A percentile compares a stretch with the other conserved stretches of the same genome.
phyloP scores from a whole-genome alignment of 2,888 invertebrate species.

The Apamea monoglypha region DNA sequence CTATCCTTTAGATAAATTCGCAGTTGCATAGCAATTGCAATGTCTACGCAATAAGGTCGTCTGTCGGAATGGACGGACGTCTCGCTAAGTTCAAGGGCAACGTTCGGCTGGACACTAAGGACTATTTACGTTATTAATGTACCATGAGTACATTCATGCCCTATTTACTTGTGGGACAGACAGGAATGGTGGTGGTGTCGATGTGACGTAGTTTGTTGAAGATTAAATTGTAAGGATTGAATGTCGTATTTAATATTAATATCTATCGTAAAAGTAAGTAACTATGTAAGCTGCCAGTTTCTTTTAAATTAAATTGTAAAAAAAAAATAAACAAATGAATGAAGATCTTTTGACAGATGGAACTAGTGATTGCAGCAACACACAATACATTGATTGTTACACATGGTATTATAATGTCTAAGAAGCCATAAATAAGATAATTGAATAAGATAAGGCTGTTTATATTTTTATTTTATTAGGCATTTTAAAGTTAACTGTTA shows the following conservation, averaged over 20 bases:
- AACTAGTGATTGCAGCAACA: no score
- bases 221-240: not conserved
- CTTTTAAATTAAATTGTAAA: no score
- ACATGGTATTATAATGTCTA: no score
- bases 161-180: slow-evolving; percentile 6
- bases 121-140: slow-evolving; percentile 49
- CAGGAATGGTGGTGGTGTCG: not conserved
- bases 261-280: not conserved
- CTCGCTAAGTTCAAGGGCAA: slow-evolving; percentile 50
- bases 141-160: slow-evolving; percentile 18
- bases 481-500: no score
- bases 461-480: no score
- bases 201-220: not conserved
- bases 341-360: not conserved
- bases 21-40: slow-evolving; percentile 27
- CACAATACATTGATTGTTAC: no score
- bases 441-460: no score
- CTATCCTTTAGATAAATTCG: not conserved
- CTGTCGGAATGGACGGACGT: slow-evolving; percentile 23
- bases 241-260: not conserved
- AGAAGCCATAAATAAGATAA: no score
- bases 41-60: slow-evolving; percentile 34
- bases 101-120: slow-evolving; percentile 42
- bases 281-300: not conserved
- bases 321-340: not conserved